These are phyloP conservation scores for Stegodyphus mimosarum DNA, from an alignment of 1,140 invertebrate species.

Conservation along the genomic window DNA sequence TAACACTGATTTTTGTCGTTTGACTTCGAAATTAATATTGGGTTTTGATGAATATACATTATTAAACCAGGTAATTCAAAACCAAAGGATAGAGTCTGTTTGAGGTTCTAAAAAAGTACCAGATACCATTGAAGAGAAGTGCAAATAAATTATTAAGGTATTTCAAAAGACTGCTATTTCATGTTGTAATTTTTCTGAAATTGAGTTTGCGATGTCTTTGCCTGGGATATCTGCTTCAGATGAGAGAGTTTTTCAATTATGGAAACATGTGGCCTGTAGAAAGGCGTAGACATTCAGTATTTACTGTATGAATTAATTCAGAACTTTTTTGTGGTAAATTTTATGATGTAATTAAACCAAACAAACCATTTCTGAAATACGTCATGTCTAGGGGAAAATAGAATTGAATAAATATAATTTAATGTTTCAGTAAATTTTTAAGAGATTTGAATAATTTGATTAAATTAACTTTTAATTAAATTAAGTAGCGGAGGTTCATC, in stretches of 20 bases:
- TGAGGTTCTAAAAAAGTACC: slow-evolving; percentile 8
- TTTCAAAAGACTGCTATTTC: slow-evolving; percentile 1
- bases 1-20: too few species aligned
- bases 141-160: neutral
- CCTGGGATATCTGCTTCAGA: neutral
- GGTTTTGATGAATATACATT: slow-evolving; percentile 3
- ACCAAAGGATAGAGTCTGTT: neutral
- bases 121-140: slow-evolving; percentile 12
- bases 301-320: neutral
- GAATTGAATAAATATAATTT: neutral
- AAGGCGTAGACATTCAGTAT: neutral
- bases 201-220: slow-evolving; percentile 4
- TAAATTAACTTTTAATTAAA: too few species aligned
- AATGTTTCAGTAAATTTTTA: neutral
- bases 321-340: neutral
- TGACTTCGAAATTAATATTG: too few species aligned
- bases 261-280: neutral
- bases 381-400: neutral
- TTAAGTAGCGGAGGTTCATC: too few species aligned
- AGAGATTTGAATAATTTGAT: neutral
- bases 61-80: slow-evolving; percentile 6
- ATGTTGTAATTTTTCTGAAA: neutral
- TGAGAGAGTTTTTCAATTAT: neutral
- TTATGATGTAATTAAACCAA: slow-evolving; percentile 7
- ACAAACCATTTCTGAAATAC: neutral